These are phyloP conservation scores for Allacma fusca DNA, from an alignment of 2,888 invertebrate species.

Conservation along the genomic window DNA sequence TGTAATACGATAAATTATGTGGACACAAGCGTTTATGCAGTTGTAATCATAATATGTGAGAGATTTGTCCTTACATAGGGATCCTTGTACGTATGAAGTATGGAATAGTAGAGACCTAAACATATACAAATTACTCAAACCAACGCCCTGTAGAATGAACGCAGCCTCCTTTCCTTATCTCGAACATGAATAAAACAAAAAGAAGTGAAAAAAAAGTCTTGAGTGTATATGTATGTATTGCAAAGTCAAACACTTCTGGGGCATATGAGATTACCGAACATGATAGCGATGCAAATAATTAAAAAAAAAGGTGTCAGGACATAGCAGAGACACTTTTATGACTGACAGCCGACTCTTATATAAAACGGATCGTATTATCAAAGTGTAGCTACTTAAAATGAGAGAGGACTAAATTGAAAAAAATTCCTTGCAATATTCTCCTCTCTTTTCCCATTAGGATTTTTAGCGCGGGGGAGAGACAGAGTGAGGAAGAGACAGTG, in stretches of 20 bases:
- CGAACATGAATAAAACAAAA: background rate
- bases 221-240: background rate
- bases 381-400: background rate
- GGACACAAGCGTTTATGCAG: background rate
- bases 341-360: background rate
- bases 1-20: background rate
- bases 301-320: background rate
- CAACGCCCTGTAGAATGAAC: no score
- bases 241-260: background rate
- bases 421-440: background rate
- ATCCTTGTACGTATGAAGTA: no score
- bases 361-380: constrained; percentile 12
- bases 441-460: background rate
- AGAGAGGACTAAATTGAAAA: no score
- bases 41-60: no score
- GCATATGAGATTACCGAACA: background rate
- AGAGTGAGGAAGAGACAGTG: no score
- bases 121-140: no score
- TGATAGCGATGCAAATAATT: constrained; percentile 12
- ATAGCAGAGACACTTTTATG: background rate
- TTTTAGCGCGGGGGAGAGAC: no score
- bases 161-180: no score
- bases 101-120: no score
- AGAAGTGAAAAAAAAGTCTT: background rate
- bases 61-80: no score